Base-by-base conservation (phyloP, 2,888 invertebrate genomes). In the Epinotia brunnichana region DNA sequence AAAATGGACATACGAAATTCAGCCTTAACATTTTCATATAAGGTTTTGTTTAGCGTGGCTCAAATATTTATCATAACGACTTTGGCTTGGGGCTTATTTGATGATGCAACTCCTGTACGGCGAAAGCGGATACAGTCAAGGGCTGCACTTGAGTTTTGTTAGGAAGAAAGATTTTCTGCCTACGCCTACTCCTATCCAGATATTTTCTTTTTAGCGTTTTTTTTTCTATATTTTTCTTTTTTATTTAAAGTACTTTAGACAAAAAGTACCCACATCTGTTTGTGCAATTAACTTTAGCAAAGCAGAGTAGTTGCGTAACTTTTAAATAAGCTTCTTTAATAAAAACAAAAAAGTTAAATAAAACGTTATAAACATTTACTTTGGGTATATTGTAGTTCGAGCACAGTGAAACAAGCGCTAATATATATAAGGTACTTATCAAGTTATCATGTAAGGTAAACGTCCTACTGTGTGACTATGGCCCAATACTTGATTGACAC, bases 51-150 rank as follows among this genome's bases (percentile, higher is more conserved):
- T 72, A n/a, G 29, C 51, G 48, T 62, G 13, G 0, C 21, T 17
- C 7, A 10, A 19, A 15, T 10, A 60, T 3, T 60, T 17, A 11
- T 75, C 84, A 77, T 77, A 81, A 54, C 73, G 71, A 78, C 68
- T 81, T 83, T 84, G 57, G 39, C 66, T 53, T 76, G 78, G 59
- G 48, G 62, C 70, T 78, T 78, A 75, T 82, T 83, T 79, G 82
- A 85, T 83, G 84, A 80, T 87, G 86, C 87, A 87, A 82, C 86
- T 78, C 80, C 81, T 81, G 80, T 78, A 83, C 78, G 79, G 78
- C 79, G 79, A 81, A 81, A 83, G 85, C 83, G 85, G 85, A 85
- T 87, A 84, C 82, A 84, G 83, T 82, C 73, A 76, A 88, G 87
- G 75, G 82, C 80, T 73, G 72, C 73, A 63, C 84, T 89, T 74